Conservation (phyloP, 2,888 invertebrate genomes). For the Torymus aiolomorphi region DNA sequence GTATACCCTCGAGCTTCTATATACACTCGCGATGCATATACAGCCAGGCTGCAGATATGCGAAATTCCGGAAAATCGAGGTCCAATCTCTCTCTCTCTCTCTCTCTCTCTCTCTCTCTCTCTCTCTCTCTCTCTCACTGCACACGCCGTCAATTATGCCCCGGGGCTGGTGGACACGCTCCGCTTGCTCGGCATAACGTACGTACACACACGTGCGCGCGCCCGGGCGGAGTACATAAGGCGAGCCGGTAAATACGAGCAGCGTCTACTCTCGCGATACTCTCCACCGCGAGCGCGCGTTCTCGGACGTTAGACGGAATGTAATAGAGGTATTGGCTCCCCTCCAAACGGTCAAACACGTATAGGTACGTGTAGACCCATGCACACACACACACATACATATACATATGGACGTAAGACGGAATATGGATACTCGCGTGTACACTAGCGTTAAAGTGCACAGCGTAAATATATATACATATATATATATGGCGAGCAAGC, state of each 20-base stretch:
- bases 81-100: background rate
- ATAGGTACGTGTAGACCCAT: background rate
- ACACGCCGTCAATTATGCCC: conserved; percentile 16
- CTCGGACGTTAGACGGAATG: conserved; percentile 67
- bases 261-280: conserved; percentile 42
- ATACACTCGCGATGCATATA: no score
- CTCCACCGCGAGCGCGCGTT: conserved; percentile 7
- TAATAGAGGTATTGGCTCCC: conserved; percentile 70
- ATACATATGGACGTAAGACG: background rate
- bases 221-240: conserved; percentile 29
- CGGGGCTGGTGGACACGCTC: background rate
- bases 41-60: no score
- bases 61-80: no score
- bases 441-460: background rate
- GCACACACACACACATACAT: background rate
- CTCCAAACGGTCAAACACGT: conserved; percentile 65
- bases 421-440: background rate
- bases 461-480: no score
- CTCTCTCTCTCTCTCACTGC: background rate
- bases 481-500: no score
- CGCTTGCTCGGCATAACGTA: no score
- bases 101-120: conserved; percentile 14
- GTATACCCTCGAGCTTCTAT: no score
- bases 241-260: conserved; percentile 47
- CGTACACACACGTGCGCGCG: background rate